These are phyloP conservation scores for Apostichopus parvimensis DNA, from an alignment of 35 echinoderm and acorn worm species.

Conservation along the genomic window DNA sequence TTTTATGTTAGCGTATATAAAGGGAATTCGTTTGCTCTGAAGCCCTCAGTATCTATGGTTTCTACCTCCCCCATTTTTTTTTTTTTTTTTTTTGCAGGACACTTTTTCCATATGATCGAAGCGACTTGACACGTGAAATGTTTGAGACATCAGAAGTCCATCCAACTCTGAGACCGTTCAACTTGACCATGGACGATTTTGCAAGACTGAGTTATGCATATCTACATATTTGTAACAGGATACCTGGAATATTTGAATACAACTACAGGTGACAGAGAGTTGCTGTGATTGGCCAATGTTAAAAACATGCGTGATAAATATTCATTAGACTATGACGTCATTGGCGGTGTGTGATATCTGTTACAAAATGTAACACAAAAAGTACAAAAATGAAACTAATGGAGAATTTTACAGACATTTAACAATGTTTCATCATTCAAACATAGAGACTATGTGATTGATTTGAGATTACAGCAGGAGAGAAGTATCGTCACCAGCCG, in stretches of 20 bases:
- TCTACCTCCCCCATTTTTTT: no score
- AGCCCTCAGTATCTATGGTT: no score
- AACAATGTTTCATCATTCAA: no score
- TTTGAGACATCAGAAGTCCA: slow-evolving; percentile 73
- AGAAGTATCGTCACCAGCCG: no score
- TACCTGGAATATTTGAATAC: slow-evolving; percentile 81
- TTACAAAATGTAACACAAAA: no score
- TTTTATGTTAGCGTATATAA: background rate
- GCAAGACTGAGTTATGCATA: slow-evolving; percentile 69
- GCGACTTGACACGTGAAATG: slow-evolving; percentile 73
- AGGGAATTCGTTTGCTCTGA: no score
- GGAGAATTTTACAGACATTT: no score
- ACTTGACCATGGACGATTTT: slow-evolving; percentile 88
- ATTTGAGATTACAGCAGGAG: no score
- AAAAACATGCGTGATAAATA: background rate
- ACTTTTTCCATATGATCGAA: slow-evolving; percentile 71
- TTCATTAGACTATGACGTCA: background rate
- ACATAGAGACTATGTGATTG: no score
- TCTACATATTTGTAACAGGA: slow-evolving; percentile 70
- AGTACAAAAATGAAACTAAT: no score
- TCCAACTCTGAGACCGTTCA: slow-evolving; percentile 56
- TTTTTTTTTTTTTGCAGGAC: slow-evolving; percentile 11
- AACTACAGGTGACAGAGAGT: slow-evolving; percentile 79
- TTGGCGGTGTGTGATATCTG: no score
- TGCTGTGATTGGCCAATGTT: background rate